A percentile compares a stretch with the other conserved stretches of the same genome.
phyloP scores from a whole-genome alignment of 2,113 vertebrate genomes.

The Lamprologus tigripictilis region DNA sequence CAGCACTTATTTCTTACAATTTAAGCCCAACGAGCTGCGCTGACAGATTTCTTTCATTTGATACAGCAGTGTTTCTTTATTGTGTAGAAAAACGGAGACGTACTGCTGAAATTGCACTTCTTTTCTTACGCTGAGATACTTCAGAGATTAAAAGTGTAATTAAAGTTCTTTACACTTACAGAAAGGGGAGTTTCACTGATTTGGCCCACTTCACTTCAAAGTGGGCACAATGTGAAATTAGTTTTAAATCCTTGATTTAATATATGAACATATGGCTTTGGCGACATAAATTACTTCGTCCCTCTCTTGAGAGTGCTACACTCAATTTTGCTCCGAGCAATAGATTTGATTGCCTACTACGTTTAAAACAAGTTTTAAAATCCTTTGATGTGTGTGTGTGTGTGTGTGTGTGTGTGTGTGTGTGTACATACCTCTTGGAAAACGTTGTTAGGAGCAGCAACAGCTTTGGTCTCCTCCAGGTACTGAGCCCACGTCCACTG shows the following conservation, averaged over 20 bases:
- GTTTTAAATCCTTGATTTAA: neutral
- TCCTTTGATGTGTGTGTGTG: neutral
- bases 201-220: neutral
- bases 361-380: neutral
- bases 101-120: neutral
- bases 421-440: constrained; percentile 83
- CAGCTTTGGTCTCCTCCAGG: constrained; percentile 86
- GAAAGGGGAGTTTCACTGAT: neutral
- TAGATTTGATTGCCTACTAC: neutral
- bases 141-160: neutral
- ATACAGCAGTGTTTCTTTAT: neutral
- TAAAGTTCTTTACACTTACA: neutral
- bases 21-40: neutral
- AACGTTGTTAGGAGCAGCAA: constrained; percentile 85
- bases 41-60: neutral
- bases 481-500: constrained; percentile 89
- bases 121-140: neutral
- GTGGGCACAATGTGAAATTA: neutral
- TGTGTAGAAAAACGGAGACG: neutral
- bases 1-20: neutral
- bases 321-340: neutral
- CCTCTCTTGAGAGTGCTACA: neutral
- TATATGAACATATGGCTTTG: neutral
- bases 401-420: neutral
- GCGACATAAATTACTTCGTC: neutral